Evolutionary conservation across 2,888 invertebrate species (phyloP), one percentile per base, ranked within the genome.

Genomic region (Balanococcus diminutus): DNA sequence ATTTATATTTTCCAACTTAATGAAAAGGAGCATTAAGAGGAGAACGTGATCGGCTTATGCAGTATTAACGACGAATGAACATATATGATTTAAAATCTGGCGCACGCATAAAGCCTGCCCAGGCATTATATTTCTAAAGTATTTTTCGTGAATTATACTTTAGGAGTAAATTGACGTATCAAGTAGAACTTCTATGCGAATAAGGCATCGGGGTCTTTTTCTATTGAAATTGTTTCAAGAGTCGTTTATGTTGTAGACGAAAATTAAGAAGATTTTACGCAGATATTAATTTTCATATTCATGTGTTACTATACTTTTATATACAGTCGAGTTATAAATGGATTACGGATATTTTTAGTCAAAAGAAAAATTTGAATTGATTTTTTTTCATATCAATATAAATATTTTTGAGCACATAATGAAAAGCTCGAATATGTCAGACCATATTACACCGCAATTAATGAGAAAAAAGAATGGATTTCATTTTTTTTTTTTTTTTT

Each of bases 1-100:
- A 67, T 67, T 67, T 67, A 67, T 67, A 67, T 67, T 67, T 67
- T 67, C 46, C 67, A 67, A 67, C 67, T 67, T 67, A 67, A 67
- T 67, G 67, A 67, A 67, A 67, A 67, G 67, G 67, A 67, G 67
- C 28, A 28, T 67, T 67, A 67, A 67, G 28, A 28, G 67, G 14
- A 14, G 67, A 28, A 67, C 67, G 67, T 67, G 67, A 67, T 67
- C 67, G 67, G 67, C 67, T 67, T 67, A 67, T 67, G 67, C 67
- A 67, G 67, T 67, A 67, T 67, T 67, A 67, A 67, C 67, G 56
- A 56, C 19, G 67, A 61, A 61, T 61, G 67, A 67, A 67, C 67
- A 67, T 28, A 25, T 28, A 67, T 67, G 67, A 67, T 14, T 67
- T 16, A 28, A 67, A 67, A 67, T n/a, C n/a, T n/a, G n/a, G n/a